A percentile compares a stretch with the other conserved stretches of the same genome.
phyloP scores from a whole-genome alignment of 1,140 invertebrate genomes.

The Drosophila baimaii region DNA sequence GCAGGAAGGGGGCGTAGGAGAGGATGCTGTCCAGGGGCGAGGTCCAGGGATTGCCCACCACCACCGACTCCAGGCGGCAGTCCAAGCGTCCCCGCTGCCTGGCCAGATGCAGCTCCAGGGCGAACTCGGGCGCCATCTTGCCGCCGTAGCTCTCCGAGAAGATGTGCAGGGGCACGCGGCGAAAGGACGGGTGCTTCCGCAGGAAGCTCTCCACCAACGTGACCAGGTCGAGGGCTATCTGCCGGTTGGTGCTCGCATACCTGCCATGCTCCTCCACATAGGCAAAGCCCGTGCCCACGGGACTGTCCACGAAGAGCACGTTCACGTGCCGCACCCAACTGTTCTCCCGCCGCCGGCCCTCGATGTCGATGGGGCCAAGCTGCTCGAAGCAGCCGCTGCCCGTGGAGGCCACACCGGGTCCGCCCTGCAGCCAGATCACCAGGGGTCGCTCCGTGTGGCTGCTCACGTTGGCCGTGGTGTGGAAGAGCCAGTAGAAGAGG shows the following conservation, averaged over 20 bases:
- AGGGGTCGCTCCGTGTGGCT: slow-evolving; percentile 88
- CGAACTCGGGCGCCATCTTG: slow-evolving; percentile 95
- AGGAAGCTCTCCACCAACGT: slow-evolving; percentile 88
- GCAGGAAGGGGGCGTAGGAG: slow-evolving; percentile 90
- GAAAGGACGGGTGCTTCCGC: slow-evolving; percentile 87
- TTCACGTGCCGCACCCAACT: slow-evolving; percentile 93
- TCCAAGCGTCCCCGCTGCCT: slow-evolving; percentile 87
- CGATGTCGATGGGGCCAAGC: slow-evolving; percentile 89
- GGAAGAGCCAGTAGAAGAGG: slow-evolving; percentile 94
- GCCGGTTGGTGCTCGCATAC: slow-evolving; percentile 87
- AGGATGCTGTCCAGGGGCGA: slow-evolving; percentile 92
- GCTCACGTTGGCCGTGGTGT: slow-evolving; percentile 87
- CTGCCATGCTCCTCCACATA: slow-evolving; percentile 87
- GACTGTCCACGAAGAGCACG: slow-evolving; percentile 94
- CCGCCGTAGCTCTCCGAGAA: slow-evolving; percentile 95
- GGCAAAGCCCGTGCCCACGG: slow-evolving; percentile 94
- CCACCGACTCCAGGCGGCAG: slow-evolving; percentile 91
- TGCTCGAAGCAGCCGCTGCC: slow-evolving; percentile 92
- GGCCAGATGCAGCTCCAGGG: slow-evolving; percentile 86
- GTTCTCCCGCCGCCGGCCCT: slow-evolving; percentile 87
- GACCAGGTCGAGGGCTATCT: slow-evolving; percentile 92
- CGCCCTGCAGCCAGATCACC: slow-evolving; percentile 92
- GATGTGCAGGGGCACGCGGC: slow-evolving; percentile 90
- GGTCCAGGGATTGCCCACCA: slow-evolving; percentile 95
- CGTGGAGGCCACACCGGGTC: slow-evolving; percentile 90